Evolutionary conservation across 2,888 invertebrate species (phyloP).

Genomic region (Drepanosiphum platanoidis): DNA sequence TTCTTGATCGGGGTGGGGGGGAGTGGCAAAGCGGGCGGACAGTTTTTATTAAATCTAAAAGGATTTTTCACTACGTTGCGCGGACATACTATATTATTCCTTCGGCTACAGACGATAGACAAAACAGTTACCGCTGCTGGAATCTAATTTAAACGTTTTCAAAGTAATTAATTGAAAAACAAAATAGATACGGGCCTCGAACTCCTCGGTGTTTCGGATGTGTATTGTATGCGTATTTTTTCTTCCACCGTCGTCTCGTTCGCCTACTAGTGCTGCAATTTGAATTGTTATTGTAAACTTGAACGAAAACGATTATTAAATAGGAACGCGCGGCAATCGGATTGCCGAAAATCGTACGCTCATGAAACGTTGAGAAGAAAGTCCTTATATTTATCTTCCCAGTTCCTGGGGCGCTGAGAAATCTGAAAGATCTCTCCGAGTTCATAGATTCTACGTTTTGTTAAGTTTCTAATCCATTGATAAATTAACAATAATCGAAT

Average conservation of each 20-base stretch:
- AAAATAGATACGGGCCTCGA: not conserved
- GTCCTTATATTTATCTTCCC: too few species aligned
- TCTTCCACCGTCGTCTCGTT: too few species aligned
- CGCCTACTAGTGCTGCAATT: too few species aligned
- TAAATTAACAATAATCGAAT: too few species aligned
- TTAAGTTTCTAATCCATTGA: too few species aligned
- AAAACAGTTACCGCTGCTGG: too few species aligned
- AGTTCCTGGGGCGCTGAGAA: too few species aligned
- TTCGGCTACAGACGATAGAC: not conserved
- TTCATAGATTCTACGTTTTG: too few species aligned
- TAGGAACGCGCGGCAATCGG: not conserved
- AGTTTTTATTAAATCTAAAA: constrained; percentile 23
- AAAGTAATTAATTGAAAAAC: not conserved
- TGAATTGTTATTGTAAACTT: not conserved
- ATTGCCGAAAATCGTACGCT: not conserved
- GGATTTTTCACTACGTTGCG: not conserved
- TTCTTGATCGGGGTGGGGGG: not conserved
- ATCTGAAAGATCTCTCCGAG: too few species aligned
- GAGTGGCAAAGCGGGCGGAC: not conserved
- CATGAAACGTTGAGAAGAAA: too few species aligned
- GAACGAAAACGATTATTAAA: not conserved
- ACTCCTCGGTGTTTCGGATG: too few species aligned
- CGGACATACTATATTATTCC: constrained; percentile 5
- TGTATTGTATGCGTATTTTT: too few species aligned
- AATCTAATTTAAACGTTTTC: not conserved